Evolutionary conservation across 1,140 invertebrate species (phyloP).

Genomic region (Teleopsis dalmanni): DNA sequence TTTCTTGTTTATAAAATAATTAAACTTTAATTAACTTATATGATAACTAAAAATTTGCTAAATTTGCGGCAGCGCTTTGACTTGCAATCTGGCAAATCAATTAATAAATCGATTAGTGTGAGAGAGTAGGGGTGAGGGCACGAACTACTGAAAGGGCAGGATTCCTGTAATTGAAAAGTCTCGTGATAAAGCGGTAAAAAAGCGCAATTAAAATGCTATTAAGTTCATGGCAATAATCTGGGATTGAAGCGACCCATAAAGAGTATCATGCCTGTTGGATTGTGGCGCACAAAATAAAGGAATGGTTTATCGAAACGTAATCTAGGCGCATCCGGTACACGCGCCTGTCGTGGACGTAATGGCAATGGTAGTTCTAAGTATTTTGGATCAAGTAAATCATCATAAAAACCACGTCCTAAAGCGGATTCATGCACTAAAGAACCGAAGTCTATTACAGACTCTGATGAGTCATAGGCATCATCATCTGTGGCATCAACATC

Average conservation of each 20-base stretch:
- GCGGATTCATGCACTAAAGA: conserved; percentile 47
- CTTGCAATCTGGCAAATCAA: no score
- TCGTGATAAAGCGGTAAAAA: no score
- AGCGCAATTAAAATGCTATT: no score
- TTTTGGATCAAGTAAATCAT: conserved; percentile 53
- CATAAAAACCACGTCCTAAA: conserved; percentile 52
- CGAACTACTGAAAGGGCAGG: no score
- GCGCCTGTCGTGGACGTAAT: conserved; percentile 59
- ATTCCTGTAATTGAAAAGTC: no score
- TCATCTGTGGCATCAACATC: conserved; percentile 31
- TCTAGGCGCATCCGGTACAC: conserved; percentile 60
- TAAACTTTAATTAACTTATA: no score
- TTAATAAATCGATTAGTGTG: no score
- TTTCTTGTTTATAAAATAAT: no score
- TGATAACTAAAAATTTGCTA: no score
- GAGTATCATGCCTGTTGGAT: conserved; percentile 76
- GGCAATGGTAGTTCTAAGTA: conserved; percentile 57
- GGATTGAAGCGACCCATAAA: conserved; percentile 80
- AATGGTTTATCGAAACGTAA: conserved; percentile 77
- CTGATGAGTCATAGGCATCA: conserved; percentile 25
- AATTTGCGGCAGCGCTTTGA: no score
- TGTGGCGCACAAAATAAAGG: conserved; percentile 77
- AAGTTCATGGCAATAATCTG: conserved; percentile 55
- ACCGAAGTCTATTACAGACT: conserved; percentile 29
- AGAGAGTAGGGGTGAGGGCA: no score